phyloP scores from a whole-genome alignment of 2,888 invertebrate genomes.

The Chymomyza fuscimana region DNA sequence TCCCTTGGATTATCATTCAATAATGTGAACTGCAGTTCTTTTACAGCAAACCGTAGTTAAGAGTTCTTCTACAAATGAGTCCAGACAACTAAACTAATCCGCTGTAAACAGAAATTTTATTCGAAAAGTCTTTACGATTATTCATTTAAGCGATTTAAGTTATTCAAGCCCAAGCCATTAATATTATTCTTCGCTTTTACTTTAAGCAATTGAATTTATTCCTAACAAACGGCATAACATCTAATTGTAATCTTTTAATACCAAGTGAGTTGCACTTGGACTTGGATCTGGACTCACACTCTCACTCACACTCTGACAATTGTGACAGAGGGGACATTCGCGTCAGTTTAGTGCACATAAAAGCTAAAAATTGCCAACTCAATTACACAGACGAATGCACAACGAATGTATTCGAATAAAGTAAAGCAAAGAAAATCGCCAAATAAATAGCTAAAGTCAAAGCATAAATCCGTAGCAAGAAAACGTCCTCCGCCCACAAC shows the following conservation, averaged over 20 bases:
- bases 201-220: neutral
- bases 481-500: conserved; percentile 26
- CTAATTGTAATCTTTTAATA: neutral
- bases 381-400: conserved; percentile 64
- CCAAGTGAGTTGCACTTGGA: too few species aligned
- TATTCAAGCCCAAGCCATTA: neutral
- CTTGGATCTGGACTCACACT: neutral
- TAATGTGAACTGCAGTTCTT: too few species aligned
- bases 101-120: too few species aligned
- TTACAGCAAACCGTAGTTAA: too few species aligned
- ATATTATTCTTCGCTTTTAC: neutral
- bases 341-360: neutral
- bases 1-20: too few species aligned
- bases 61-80: too few species aligned
- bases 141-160: too few species aligned
- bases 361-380: conserved; percentile 55
- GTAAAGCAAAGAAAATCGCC: conserved; percentile 47
- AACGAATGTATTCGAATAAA: conserved; percentile 13
- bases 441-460: conserved; percentile 55
- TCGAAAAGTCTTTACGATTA: too few species aligned
- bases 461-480: conserved; percentile 56
- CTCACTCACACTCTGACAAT: neutral
- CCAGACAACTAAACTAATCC: too few species aligned
- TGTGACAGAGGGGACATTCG: neutral
- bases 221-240: neutral